phyloP scores from a whole-genome alignment of 1,140 invertebrate species.

The Plodia interpunctella region DNA sequence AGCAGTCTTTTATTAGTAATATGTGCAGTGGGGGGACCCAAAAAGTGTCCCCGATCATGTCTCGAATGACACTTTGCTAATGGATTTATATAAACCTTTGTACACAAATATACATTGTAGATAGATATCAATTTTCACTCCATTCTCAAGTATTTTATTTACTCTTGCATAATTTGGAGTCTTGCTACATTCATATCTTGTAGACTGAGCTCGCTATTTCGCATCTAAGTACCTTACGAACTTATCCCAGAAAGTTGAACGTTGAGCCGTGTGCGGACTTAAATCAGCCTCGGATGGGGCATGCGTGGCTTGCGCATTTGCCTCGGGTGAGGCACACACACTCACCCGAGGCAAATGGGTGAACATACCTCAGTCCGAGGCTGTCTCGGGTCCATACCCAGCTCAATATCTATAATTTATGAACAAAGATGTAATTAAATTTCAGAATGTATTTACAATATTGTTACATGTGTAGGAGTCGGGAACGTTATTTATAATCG shows the following conservation, averaged over 20 bases:
- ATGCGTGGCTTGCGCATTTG: too few species aligned
- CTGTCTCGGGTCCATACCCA: neutral
- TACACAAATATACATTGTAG: neutral
- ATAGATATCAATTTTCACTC: neutral
- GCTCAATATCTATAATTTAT: constrained; percentile 11
- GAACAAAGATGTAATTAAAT: constrained; percentile 12
- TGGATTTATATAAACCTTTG: too few species aligned
- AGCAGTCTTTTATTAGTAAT: neutral
- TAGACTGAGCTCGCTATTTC: neutral
- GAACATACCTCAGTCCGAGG: too few species aligned
- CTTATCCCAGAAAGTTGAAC: too few species aligned
- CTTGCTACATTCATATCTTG: neutral
- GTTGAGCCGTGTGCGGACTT: too few species aligned
- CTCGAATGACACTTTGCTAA: too few species aligned
- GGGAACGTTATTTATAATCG: neutral
- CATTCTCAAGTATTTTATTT: neutral
- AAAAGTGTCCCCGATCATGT: too few species aligned
- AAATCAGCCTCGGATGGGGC: too few species aligned
- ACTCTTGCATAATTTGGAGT: neutral
- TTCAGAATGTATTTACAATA: constrained; percentile 11
- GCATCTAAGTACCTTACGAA: neutral
- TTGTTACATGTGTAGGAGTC: constrained; percentile 11
- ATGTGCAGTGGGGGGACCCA: neutral
- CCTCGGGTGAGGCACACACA: too few species aligned
- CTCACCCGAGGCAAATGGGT: too few species aligned